Base-by-base conservation (phyloP, 2,797 vertebrate species). In the Sorex maritimensis region DNA sequence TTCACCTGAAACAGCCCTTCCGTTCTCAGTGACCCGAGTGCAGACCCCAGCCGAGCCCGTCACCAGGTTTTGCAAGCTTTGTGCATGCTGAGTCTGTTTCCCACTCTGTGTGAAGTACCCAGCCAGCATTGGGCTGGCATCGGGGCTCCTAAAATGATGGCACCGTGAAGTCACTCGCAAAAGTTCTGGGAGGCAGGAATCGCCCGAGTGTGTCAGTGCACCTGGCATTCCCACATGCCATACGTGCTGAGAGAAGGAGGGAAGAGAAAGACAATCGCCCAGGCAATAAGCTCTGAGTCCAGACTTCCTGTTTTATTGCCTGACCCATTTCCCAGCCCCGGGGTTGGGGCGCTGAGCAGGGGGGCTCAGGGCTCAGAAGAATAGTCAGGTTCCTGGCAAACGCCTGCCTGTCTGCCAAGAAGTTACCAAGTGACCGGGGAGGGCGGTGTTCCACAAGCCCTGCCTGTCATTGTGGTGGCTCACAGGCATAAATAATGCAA, bases 401-500 rank as follows among this genome's bases (percentile, higher is more conserved):
- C 21, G 21, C 46, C 79, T 30, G 55, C 41, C 30, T 2, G 4
- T 68, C 92, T 72, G 63, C 77, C 44, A 14, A 12, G 61, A n/a
- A 21, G n/a, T 44, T 46, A 63, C 0, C 17, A 81, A 67, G 80
- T 44, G 38, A 5, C 1, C 15, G 13, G 0, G 71, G 87, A 88
- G 58, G 69, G 78, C 28, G 1, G 0, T 24, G 87, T 38, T 84
- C 90, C 24, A 8, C 38, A 81, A 91, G 78, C 73, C 41, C 52
- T 52, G 91, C 49, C 30, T n/a, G 78, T 26, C 81, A 94, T 73
- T 74, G 84, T 77, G 88, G 81, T 94, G 93, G 94, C 84, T 86
- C 92, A 94, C 68, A 93, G 87, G 52, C 92, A 92, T 95, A 85
- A 95, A 92, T 92, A 94, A 95, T 91, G 84, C 73, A 91, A 81